Conservation (phyloP, 2,113 vertebrate genomes). For the Oreochromis niloticus region DNA sequence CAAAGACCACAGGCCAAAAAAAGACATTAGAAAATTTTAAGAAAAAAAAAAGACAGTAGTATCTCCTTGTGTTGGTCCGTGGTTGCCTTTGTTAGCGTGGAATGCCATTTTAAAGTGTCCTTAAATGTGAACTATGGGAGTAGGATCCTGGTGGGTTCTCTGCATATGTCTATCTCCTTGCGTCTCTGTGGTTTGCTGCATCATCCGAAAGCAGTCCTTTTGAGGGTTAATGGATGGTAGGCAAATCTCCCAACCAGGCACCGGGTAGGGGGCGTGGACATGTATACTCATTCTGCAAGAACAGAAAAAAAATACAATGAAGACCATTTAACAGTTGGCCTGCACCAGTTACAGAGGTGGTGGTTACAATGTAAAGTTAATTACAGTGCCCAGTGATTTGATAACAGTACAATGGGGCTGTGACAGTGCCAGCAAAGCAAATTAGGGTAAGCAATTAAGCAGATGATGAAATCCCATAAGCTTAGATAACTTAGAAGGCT, state of each 20-base stretch:
- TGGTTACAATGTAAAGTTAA: constrained; percentile 55
- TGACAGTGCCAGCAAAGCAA: constrained; percentile 42
- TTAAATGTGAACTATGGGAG: background rate
- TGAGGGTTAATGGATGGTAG: constrained; percentile 65
- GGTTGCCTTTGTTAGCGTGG: background rate
- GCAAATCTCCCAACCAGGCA: constrained; percentile 73
- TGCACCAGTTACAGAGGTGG: constrained; percentile 4
- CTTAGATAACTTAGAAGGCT: constrained; percentile 9
- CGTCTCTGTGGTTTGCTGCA: background rate
- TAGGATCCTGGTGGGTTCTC: constrained; percentile 1
- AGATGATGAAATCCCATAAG: constrained; percentile 37
- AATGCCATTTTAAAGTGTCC: background rate
- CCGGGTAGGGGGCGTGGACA: constrained; percentile 75
- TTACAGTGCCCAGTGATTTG: constrained; percentile 47
- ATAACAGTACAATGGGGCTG: constrained; percentile 47
- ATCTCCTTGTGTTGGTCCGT: background rate
- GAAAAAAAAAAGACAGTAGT: background rate
- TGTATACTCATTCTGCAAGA: constrained; percentile 72
- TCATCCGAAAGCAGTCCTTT: background rate
- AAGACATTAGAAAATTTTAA: constrained; percentile 28
- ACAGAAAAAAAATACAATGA: background rate
- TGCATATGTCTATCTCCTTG: background rate
- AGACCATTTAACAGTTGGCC: constrained; percentile 13
- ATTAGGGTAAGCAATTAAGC: constrained; percentile 58
- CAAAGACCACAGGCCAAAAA: background rate